phyloP scores from a whole-genome alignment of 2,888 invertebrate genomes.

The Cotesia congregata region DNA sequence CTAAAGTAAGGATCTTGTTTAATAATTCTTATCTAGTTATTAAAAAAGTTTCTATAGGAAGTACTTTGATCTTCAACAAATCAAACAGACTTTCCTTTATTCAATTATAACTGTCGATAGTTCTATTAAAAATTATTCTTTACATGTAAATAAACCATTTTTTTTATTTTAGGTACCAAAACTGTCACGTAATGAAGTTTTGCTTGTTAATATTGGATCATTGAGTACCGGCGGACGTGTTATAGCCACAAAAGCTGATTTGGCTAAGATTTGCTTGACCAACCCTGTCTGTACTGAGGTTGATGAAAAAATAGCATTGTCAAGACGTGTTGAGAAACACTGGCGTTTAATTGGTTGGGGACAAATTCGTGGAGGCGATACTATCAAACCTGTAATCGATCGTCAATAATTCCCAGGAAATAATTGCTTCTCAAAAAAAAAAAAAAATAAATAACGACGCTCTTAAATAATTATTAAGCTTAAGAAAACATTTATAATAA shows the following conservation, averaged over 20 bases:
- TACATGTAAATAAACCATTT: conserved; percentile 14
- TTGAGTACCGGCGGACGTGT: conserved; percentile 98
- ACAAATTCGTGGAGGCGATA: conserved; percentile 97
- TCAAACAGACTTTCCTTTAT: conserved; percentile 15
- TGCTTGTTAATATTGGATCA: conserved; percentile 98
- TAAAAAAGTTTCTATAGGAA: neutral
- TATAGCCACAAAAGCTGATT: conserved; percentile 93
- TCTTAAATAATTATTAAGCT: too few species aligned
- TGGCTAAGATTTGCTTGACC: conserved; percentile 96
- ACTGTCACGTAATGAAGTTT: conserved; percentile 88
- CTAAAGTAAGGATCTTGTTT: conserved; percentile 77
- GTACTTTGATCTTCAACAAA: neutral
- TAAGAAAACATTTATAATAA: too few species aligned
- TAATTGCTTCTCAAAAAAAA: neutral
- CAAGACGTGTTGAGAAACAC: conserved; percentile 98
- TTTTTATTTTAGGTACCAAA: conserved; percentile 79
- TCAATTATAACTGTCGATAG: neutral
- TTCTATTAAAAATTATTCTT: neutral
- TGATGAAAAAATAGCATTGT: conserved; percentile 99
- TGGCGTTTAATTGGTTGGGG: conserved; percentile 99
- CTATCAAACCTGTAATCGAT: conserved; percentile 86
- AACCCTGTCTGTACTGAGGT: conserved; percentile 99
- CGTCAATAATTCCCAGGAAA: conserved; percentile 54
- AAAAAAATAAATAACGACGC: too few species aligned
- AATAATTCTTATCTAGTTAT: neutral